A percentile compares a stretch with the other conserved stretches of the same genome.
phyloP scores from a whole-genome alignment of 2,888 invertebrate species.

The Sinotaia quadrata region DNA sequence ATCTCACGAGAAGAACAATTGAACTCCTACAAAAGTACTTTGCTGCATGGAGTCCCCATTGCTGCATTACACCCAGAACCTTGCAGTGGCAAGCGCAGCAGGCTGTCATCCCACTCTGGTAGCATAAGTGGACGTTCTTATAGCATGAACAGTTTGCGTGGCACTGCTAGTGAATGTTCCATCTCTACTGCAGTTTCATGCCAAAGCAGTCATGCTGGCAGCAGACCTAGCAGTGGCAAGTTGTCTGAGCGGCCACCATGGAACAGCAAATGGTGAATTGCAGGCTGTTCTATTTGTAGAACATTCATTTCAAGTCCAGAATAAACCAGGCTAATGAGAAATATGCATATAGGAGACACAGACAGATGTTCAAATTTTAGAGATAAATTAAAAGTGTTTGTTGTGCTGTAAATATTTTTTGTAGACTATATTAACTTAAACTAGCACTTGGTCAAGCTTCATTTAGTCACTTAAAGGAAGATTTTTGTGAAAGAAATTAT shows the following conservation, averaged over 20 bases:
- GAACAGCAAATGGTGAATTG: constrained; percentile 39
- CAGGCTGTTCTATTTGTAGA: background rate
- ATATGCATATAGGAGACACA: no score
- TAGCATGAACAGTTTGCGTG: constrained; percentile 34
- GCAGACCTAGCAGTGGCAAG: constrained; percentile 29
- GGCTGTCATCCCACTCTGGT: constrained; percentile 13
- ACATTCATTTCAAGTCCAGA: no score
- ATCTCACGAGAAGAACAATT: constrained; percentile 58
- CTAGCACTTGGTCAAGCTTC: no score
- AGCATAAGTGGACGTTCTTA: constrained; percentile 26
- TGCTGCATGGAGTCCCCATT: constrained; percentile 57
- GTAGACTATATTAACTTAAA: no score
- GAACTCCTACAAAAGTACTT: constrained; percentile 48
- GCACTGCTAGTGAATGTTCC: constrained; percentile 33
- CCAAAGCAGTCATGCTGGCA: constrained; percentile 30
- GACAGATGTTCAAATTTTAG: no score
- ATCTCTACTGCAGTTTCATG: constrained; percentile 29
- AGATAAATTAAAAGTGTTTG: no score
- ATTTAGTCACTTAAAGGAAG: no score
- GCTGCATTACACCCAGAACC: constrained; percentile 38
- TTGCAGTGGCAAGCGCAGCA: constrained; percentile 3
- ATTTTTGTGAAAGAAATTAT: no score
- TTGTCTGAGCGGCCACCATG: constrained; percentile 35
- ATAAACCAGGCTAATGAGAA: no score
- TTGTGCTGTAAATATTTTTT: no score